Conservation (phyloP, 2,113 vertebrate genomes). For the Entosphenus tridentatus region DNA sequence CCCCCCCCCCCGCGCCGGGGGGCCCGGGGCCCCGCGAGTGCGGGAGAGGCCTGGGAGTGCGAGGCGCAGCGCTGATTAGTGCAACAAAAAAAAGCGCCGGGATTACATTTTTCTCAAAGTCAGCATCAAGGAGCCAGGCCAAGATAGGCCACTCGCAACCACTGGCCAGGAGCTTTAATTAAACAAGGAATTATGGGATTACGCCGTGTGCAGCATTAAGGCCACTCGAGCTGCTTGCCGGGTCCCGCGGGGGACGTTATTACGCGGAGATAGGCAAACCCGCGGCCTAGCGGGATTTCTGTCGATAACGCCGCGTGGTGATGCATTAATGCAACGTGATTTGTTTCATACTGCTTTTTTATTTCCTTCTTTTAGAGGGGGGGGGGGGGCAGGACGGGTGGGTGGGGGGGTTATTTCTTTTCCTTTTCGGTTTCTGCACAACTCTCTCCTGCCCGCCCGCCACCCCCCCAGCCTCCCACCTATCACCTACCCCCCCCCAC, state of each 20-base stretch:
- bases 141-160: slow-evolving; percentile 3
- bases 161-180: slow-evolving; percentile 42
- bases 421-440: no score
- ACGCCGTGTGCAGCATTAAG: slow-evolving; percentile 42
- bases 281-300: slow-evolving; percentile 16
- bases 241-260: slow-evolving; percentile 31
- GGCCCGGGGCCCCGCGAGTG: no score
- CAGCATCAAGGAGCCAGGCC: slow-evolving; percentile 2
- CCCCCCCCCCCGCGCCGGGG: no score
- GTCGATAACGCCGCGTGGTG: slow-evolving; percentile 2
- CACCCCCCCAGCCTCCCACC: no score
- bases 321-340: slow-evolving; percentile 6
- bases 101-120: neutral
- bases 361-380: no score
- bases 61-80: no score
- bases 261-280: slow-evolving; percentile 41
- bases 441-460: no score
- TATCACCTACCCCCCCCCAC: no score
- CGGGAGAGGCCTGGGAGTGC: no score
- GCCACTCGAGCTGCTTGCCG: slow-evolving; percentile 35
- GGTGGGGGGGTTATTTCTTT: no score
- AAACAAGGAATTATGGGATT: slow-evolving; percentile 59
- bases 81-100: slow-evolving; percentile 23
- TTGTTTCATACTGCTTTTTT: slow-evolving; percentile 3
- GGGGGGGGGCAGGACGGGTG: no score